A percentile compares a stretch with the other conserved stretches of the same genome.
Evolutionary conservation across 2,113 vertebrate genomes (phyloP).

Genomic region (Synchiropus splendidus): DNA sequence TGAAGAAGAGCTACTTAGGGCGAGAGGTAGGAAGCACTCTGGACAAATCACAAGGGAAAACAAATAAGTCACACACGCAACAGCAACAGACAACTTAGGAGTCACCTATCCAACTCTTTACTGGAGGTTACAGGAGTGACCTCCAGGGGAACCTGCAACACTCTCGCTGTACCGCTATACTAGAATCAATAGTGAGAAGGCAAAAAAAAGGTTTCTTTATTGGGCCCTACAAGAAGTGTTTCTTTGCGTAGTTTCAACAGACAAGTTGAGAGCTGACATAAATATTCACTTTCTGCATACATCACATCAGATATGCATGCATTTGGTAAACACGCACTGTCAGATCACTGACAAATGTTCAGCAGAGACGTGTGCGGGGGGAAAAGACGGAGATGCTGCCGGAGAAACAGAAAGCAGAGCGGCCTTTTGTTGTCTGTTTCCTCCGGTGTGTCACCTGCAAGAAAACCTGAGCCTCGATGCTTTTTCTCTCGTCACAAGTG

Average conservation of each 20-base stretch:
- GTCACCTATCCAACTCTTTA: no score
- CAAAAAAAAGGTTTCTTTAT: no score
- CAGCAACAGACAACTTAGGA: no score
- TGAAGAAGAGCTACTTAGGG: no score
- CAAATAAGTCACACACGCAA: no score
- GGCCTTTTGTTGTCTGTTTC: not conserved
- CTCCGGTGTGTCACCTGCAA: constrained; percentile 2
- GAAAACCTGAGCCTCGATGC: constrained; percentile 1
- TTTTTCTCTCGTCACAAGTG: constrained; percentile 5
- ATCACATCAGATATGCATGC: constrained; percentile 9
- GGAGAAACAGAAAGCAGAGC: constrained; percentile 1
- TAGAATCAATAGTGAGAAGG: no score
- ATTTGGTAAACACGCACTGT: constrained; percentile 3
- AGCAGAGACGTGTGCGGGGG: constrained; percentile 3
- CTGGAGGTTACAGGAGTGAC: no score
- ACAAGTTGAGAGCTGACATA: not conserved
- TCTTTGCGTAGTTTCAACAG: not conserved
- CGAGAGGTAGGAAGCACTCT: no score
- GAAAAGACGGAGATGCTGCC: not conserved
- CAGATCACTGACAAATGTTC: constrained; percentile 6
- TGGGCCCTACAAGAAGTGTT: no score
- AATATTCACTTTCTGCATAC: constrained; percentile 7
- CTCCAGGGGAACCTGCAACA: no score
- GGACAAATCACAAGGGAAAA: no score
- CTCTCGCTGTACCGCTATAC: no score